Evolutionary conservation across 2,113 vertebrate species (phyloP).

Genomic region (Megalops atlanticus): DNA sequence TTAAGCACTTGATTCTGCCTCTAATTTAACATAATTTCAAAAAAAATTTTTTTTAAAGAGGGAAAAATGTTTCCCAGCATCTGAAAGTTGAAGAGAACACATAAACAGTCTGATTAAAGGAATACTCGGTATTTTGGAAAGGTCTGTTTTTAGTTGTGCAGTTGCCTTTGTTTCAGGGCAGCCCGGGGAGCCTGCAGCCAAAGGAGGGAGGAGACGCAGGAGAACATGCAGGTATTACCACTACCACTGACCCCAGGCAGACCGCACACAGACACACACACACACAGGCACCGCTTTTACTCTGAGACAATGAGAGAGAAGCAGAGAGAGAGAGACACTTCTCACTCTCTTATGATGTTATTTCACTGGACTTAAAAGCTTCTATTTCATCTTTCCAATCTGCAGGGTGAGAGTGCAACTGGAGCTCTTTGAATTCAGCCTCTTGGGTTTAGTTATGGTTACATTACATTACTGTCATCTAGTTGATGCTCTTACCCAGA

Average conservation of each 20-base stretch:
- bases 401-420: background rate
- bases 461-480: too few relatives aligned
- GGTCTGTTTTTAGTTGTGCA: background rate
- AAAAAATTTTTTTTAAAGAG: slow-evolving; percentile 67
- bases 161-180: background rate
- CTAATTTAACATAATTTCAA: slow-evolving; percentile 73
- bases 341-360: background rate
- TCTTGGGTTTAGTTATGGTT: background rate
- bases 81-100: slow-evolving; percentile 55
- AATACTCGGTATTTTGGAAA: slow-evolving; percentile 19
- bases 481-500: too few relatives aligned
- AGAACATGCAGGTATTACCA: background rate
- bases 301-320: background rate
- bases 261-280: background rate
- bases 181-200: background rate
- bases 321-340: background rate
- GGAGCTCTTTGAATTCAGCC: background rate
- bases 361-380: too few relatives aligned
- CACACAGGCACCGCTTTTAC: background rate
- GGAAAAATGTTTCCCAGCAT: slow-evolving; percentile 65
- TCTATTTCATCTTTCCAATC: background rate
- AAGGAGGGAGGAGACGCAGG: background rate
- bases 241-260: background rate
- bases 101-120: slow-evolving; percentile 73
- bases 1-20: slow-evolving; percentile 61